Evolutionary conservation across 2,113 vertebrate species (phyloP).

Genomic region (Paracanthobrama guichenoti): DNA sequence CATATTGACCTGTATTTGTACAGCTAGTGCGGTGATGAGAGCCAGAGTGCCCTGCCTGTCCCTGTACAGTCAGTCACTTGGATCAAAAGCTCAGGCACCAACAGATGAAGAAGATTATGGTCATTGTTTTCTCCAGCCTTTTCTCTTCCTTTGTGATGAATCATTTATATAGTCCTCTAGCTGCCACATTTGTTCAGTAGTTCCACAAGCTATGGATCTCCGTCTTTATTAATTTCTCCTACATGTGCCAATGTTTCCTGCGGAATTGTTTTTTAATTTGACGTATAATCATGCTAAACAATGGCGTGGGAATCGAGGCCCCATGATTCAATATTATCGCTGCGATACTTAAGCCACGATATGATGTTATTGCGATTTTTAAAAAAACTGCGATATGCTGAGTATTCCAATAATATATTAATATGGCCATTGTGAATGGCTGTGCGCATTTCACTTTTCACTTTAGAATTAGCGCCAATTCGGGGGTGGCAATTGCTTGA

Average conservation of each 20-base stretch:
- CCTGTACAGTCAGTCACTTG: conserved; percentile 23
- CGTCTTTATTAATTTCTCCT: background rate
- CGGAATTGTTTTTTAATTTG: background rate
- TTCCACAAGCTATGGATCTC: conserved; percentile 25
- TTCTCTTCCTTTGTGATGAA: conserved; percentile 43
- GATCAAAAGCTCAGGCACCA: conserved; percentile 39
- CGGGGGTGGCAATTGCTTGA: too few species aligned
- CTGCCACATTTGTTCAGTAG: conserved; percentile 28
- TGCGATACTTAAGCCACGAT: too few species aligned
- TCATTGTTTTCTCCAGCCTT: conserved; percentile 26
- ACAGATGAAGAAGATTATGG: conserved; percentile 37
- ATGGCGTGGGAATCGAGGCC: background rate
- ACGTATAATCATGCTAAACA: background rate
- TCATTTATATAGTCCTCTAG: conserved; percentile 51
- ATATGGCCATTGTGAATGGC: too few species aligned
- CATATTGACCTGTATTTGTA: conserved; percentile 39
- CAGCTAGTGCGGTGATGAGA: conserved; percentile 18
- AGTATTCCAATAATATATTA: too few species aligned
- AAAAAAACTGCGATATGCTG: too few species aligned
- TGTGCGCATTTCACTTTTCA: too few species aligned
- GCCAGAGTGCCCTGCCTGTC: conserved; percentile 32
- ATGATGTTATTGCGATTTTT: too few species aligned
- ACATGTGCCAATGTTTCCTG: background rate
- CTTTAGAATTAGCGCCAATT: too few species aligned
- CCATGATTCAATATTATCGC: too few species aligned